Base-by-base conservation (phyloP, 2,888 invertebrate genomes). In the Syritta pipiens region DNA sequence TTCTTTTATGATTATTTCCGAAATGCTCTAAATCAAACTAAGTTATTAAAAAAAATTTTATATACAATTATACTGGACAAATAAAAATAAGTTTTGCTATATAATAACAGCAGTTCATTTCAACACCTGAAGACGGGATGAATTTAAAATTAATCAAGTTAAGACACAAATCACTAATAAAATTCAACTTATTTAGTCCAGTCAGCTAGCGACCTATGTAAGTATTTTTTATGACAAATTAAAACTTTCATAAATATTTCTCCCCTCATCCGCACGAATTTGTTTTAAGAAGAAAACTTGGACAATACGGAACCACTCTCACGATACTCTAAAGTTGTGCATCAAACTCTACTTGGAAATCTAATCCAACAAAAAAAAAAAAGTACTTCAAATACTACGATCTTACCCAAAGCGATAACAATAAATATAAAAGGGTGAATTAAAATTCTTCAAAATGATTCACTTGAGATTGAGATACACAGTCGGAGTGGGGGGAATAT, bases 391-490 rank as follows among this genome's bases (percentile, higher is more conserved):
- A 26, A n/a, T n/a, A n/a, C n/a, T n/a, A n/a, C n/a, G n/a, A n/a
- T n/a, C 46, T 28, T 35, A 26, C 35, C 55, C 26, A 22, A 51
- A 35, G 20, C 10, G 17, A 40, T 40, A 49, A 24, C 22, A 37
- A 37, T 49, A 67, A 46, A 10, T 26, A 62, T 42, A 49, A 48
- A 55, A 46, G 46, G 5, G 20, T 24, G 32, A 57, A 68, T 40
- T 46, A 59, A 59, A 76, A 69, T 51, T 51, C 44, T 35, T 37
- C 10, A 24, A 75, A 30, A 37, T 26, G 44, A 71, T 46, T 63
- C 65, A 77, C 65, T 72, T 71, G 40, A 71, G 76, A 69, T 76
- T 49, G 42, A 14, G 5, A 22, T n/a, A n/a, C 40, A 24, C 30
- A 26, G 20, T 7, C 28, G 17, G 12, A 4, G 19, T 5, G 12